phyloP scores from a whole-genome alignment of 2,113 vertebrate species.

The Telmatochromis sp. region DNA sequence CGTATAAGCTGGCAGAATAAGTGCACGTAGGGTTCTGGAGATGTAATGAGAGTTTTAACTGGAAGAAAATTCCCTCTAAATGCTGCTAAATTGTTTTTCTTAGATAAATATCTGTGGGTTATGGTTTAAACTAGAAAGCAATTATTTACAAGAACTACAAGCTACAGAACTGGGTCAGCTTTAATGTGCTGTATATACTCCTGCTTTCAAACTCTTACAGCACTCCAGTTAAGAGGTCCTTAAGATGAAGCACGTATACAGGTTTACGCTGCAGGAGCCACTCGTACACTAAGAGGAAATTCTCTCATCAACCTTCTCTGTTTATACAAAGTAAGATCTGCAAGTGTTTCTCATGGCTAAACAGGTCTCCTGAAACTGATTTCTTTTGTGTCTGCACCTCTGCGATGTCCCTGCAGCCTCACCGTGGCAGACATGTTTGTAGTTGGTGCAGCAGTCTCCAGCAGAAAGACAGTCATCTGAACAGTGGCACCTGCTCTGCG shows the following conservation, averaged over 20 bases:
- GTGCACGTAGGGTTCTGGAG: accelerated
- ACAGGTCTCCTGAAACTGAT: background rate
- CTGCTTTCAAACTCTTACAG: background rate
- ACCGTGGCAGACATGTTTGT: constrained; percentile 63
- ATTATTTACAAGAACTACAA: background rate
- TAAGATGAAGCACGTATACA: background rate
- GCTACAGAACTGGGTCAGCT: background rate
- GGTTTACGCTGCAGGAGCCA: background rate
- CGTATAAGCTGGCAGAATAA: background rate
- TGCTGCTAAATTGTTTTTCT: background rate
- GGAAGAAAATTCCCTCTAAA: background rate
- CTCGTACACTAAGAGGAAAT: background rate
- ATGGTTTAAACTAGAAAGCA: background rate
- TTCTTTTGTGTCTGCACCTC: background rate
- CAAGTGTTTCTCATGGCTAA: background rate
- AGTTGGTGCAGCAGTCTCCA: constrained; percentile 72
- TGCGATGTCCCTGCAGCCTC: background rate
- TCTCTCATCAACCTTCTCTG: background rate
- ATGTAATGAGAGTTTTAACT: background rate
- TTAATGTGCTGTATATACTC: background rate
- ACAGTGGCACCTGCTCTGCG: constrained; percentile 61
- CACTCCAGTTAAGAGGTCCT: background rate
- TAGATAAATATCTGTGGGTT: background rate
- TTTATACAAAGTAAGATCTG: background rate
- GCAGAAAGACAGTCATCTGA: constrained; percentile 57